Conservation (phyloP, 2,797 vertebrate genomes). For the Phaenicophaeus curvirostris region DNA sequence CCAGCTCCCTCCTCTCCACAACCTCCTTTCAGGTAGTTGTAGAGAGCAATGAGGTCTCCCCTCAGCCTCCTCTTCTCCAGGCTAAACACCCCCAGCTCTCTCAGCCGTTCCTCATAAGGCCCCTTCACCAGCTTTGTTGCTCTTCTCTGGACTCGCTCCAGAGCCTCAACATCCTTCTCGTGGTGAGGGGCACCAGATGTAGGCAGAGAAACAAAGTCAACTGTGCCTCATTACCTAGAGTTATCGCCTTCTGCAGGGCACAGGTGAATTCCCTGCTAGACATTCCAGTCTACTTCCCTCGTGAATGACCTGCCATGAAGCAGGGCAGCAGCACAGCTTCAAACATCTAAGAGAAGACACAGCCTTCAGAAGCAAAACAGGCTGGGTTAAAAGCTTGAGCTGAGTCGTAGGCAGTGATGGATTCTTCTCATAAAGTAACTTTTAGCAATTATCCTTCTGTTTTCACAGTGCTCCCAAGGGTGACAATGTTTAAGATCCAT, state of each 20-base stretch:
- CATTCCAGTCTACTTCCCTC: background rate
- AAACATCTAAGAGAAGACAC: background rate
- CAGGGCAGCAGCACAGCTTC: background rate
- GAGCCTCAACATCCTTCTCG: too few relatives aligned
- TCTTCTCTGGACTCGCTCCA: too few relatives aligned
- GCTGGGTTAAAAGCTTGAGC: background rate
- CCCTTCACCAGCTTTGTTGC: too few relatives aligned
- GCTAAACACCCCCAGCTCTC: too few relatives aligned
- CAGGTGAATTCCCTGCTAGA: background rate
- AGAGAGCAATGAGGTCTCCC: too few relatives aligned
- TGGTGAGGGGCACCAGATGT: background rate
- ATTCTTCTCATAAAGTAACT: background rate
- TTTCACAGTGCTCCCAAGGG: background rate
- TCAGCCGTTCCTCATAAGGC: too few relatives aligned
- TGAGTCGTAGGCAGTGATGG: rapidly evolving
- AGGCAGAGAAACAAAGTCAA: background rate
- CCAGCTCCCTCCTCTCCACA: too few relatives aligned
- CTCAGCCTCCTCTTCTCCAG: too few relatives aligned
- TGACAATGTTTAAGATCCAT: background rate
- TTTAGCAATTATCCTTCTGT: background rate
- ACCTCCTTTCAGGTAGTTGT: too few relatives aligned
- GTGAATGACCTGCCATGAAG: rapidly evolving
- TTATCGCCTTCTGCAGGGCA: background rate
- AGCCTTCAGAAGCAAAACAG: background rate
- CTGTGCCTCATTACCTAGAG: background rate